phyloP scores from a whole-genome alignment of 2,888 invertebrate species.

The Scaptomyza cyrtandrae region DNA sequence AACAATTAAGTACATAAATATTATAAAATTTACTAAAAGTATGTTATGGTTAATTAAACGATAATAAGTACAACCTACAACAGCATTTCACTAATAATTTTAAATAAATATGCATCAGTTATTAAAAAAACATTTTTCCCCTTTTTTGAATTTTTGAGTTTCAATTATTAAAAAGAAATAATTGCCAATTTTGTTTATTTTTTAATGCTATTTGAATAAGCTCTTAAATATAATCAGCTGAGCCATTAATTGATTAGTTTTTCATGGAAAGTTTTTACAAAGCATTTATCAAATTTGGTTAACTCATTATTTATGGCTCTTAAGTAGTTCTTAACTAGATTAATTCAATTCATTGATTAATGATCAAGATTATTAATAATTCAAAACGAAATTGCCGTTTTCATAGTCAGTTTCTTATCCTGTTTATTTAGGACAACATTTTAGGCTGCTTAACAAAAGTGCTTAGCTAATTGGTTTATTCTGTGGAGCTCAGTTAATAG shows the following conservation, averaged over 20 bases:
- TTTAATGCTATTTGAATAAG: neutral
- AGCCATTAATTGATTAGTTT: neutral
- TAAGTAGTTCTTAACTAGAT: neutral
- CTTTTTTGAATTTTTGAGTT: neutral
- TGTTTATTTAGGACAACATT: conserved; percentile 41
- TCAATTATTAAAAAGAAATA: neutral
- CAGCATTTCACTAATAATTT: no score
- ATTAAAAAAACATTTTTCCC: no score
- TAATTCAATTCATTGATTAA: conserved; percentile 5
- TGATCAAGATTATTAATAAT: conserved; percentile 21
- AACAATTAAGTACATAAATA: neutral
- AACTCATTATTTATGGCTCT: neutral
- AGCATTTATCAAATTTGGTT: neutral
- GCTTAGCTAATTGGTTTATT: conserved; percentile 68
- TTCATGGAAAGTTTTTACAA: neutral
- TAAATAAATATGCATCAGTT: no score
- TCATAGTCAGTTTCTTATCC: conserved; percentile 1
- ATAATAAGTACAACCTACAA: no score
- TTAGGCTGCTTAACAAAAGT: conserved; percentile 34
- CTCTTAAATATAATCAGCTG: neutral
- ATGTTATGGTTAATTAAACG: neutral
- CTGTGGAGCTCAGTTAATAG: conserved; percentile 55
- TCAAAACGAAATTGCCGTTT: neutral
- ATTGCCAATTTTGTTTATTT: neutral
- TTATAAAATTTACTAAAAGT: neutral